Base-by-base conservation (phyloP, 2,888 invertebrate genomes). In the Synanthedon andrenaeformis region DNA sequence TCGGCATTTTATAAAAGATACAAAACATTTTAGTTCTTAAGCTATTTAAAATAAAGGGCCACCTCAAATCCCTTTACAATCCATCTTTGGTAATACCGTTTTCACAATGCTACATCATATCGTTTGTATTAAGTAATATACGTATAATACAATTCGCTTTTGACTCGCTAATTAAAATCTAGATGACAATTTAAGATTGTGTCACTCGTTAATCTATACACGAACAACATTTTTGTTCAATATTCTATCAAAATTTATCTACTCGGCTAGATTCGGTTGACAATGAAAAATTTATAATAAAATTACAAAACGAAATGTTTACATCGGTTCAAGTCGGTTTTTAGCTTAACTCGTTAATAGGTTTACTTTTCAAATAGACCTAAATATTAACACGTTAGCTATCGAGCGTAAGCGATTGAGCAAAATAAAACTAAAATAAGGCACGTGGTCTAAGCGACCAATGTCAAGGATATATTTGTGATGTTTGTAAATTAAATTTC, bases 71-170 rank as follows among this genome's bases (percentile, higher is more conserved):
- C 72, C 70, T 68, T 73, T 76, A 74, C 49, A 74, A 76, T 77
- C 77, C 80, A 79, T 85, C 85, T 85, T 86, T 86, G 85, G 86
- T 85, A 82, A 82, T 79, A 79, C 80, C 77, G 76, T 81, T 76
- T 53, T 55, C 64, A 62, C 60, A 65, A 67, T 64, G 61, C 65
- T 63, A 66, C 58, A 59, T 45, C 45, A 14, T 62, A 59, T 61
- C 59, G 63, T 65, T 62, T 59, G 49, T 35, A 49, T 49, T 49
- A 53, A 49, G 53, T 49, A 53, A 53, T 48, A 49, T 19, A 48
- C 41, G 6, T 35, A 35, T 35, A 35, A 35, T 35, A 35, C 35
- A 35, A 35, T 35, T 35, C 10, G 35, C 35, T 45, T 45, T 45
- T 13, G 45, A 45, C 45, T 45, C 45, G 13, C 45, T 45, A 45